Evolutionary conservation across 1,140 invertebrate species (phyloP).

Genomic region (Neodiprion pinetum): DNA sequence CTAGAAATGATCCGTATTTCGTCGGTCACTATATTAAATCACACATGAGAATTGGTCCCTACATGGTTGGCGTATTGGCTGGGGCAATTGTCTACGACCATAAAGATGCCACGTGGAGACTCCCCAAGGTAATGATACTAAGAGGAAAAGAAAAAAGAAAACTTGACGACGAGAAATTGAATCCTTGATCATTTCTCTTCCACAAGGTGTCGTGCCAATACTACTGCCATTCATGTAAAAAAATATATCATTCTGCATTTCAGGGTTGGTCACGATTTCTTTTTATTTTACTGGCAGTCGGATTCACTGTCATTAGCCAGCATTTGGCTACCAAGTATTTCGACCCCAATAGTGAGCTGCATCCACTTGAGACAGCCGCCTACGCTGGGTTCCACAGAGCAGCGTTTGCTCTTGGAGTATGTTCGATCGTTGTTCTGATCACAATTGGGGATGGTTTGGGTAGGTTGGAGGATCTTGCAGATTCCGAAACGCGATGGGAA

Average conservation of each 20-base stretch:
- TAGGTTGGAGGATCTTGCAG: constrained; percentile 24
- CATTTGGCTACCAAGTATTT: constrained; percentile 32
- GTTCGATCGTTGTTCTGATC: constrained; percentile 33
- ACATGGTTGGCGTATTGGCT: constrained; percentile 45
- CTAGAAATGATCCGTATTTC: constrained; percentile 41
- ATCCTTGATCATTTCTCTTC: constrained; percentile 9
- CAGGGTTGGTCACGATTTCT: constrained; percentile 39
- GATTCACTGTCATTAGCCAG: constrained; percentile 30
- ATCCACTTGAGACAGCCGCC: constrained; percentile 35
- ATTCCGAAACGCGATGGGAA: no score
- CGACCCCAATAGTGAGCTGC: constrained; percentile 32
- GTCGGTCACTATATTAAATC: constrained; percentile 46
- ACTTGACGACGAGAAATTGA: background rate
- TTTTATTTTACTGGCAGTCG: constrained; percentile 33
- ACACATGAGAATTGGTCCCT: constrained; percentile 43
- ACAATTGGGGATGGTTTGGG: constrained; percentile 42
- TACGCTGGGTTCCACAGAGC: constrained; percentile 38
- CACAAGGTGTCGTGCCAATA: constrained; percentile 24
- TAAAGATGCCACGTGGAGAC: constrained; percentile 38
- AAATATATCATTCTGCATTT: constrained; percentile 11
- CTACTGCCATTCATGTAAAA: constrained; percentile 19
- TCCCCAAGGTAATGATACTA: constrained; percentile 39
- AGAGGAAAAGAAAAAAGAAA: constrained; percentile 2
- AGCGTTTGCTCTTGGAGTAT: constrained; percentile 33
- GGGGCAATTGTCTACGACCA: constrained; percentile 49